Evolutionary conservation across 2,797 vertebrate genomes (phyloP).

Genomic region (Gymnocypris eckloni): DNA sequence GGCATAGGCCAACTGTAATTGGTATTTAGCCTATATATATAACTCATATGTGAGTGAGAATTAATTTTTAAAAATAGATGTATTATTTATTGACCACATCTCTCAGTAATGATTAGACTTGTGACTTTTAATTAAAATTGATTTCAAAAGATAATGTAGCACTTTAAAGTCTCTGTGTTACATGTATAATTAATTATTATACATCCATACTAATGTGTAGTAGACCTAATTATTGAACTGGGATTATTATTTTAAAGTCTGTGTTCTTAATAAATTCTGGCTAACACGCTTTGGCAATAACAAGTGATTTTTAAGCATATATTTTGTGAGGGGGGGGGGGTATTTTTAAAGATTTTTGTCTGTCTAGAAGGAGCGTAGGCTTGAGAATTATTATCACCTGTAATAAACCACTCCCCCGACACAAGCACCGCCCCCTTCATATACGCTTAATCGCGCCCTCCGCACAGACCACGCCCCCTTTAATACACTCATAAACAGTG

Average conservation of each 20-base stretch:
- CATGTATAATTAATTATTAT: not conserved
- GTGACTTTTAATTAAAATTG: slow-evolving; percentile 2
- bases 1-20: slow-evolving; percentile 45
- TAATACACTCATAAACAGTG: not conserved
- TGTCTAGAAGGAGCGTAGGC: not conserved
- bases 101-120: not conserved
- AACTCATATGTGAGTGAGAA: not conserved
- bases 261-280: not conserved
- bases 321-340: no score
- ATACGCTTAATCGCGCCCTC: not conserved
- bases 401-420: not conserved
- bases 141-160: slow-evolving; percentile 8
- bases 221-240: not conserved
- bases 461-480: not conserved
- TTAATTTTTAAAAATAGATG: not conserved
- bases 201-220: not conserved
- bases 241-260: not conserved
- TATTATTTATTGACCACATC: slow-evolving; percentile 1
- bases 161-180: not conserved
- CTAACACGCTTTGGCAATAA: not conserved
- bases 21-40: slow-evolving; percentile 6
- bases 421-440: not conserved
- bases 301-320: not conserved
- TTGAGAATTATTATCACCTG: not conserved
- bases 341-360: no score